Percentiles rank a stretch among this genome's conserved stretches.
Conservation (phyloP, 2,797 vertebrate species). For the Syngnathus acus region DNA sequence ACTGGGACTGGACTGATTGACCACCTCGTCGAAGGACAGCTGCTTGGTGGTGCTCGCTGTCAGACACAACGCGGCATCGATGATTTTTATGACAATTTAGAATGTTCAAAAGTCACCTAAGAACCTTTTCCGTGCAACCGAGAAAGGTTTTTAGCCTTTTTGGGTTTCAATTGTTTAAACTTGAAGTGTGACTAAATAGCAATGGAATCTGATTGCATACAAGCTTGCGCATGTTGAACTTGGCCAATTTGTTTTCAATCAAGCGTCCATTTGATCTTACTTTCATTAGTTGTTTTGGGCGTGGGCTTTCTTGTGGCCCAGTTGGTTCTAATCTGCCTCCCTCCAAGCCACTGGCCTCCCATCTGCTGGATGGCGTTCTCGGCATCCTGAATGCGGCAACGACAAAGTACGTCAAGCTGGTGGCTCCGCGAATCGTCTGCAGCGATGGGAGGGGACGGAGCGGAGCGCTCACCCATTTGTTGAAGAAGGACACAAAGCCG, state of each 20-base stretch:
- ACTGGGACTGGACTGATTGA: constrained; percentile 93
- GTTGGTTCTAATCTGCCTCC: constrained; percentile 94
- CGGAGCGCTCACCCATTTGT: constrained; percentile 86
- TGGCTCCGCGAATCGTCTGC: background rate
- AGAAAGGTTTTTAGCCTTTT: no score
- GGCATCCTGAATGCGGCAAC: constrained; percentile 71
- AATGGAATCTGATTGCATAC: no score
- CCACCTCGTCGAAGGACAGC: constrained; percentile 91
- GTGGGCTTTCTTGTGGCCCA: constrained; percentile 97
- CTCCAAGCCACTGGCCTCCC: constrained; percentile 96
- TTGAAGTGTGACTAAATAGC: no score
- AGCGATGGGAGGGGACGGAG: background rate
- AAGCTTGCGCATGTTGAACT: no score
- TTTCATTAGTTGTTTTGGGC: constrained; percentile 85
- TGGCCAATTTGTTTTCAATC: no score
- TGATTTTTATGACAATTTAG: background rate
- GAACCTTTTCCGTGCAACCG: background rate
- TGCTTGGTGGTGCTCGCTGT: constrained; percentile 82
- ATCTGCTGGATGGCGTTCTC: constrained; percentile 98
- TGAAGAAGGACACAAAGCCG: constrained; percentile 98
- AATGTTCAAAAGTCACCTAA: background rate
- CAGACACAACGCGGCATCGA: background rate
- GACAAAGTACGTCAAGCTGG: background rate
- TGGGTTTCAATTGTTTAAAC: no score
- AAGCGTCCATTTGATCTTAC: constrained; percentile 55